A percentile compares a stretch with the other conserved stretches of the same genome.
Evolutionary conservation across 2,888 invertebrate genomes (phyloP).

Genomic region (Tanytarsus gracilentus): DNA sequence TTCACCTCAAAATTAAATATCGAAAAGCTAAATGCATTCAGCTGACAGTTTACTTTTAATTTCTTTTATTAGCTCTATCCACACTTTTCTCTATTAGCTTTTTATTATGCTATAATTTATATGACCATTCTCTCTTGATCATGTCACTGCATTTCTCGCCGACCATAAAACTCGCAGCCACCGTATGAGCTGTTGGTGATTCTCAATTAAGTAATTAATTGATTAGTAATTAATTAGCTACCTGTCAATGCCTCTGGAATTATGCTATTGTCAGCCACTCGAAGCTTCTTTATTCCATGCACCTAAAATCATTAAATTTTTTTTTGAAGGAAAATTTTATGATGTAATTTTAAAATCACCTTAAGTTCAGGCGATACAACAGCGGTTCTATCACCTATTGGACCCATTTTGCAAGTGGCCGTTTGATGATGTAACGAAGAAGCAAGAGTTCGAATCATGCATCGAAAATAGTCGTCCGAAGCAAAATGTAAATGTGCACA

Average conservation of each 20-base stretch:
- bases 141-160: slow-evolving; percentile 63
- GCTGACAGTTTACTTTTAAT: too few species aligned
- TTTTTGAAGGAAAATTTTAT: too few species aligned
- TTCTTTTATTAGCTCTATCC: neutral
- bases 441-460: slow-evolving; percentile 52
- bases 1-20: too few species aligned
- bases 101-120: neutral
- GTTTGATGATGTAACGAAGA: slow-evolving; percentile 57
- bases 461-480: slow-evolving; percentile 62
- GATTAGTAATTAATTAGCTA: too few species aligned
- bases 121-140: slow-evolving; percentile 48
- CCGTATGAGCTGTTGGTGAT: slow-evolving; percentile 57
- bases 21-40: too few species aligned
- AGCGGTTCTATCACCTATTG: slow-evolving; percentile 49
- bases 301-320: too few species aligned
- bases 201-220: too few species aligned
- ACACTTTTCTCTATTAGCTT: neutral
- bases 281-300: slow-evolving; percentile 49
- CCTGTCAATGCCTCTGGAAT: slow-evolving; percentile 57
- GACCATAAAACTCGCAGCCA: slow-evolving; percentile 60
- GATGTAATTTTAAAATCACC: too few species aligned
- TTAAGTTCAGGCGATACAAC: slow-evolving; percentile 55
- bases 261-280: slow-evolving; percentile 61
- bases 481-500: slow-evolving; percentile 46
- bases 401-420: slow-evolving; percentile 65